A percentile compares a stretch with the other conserved stretches of the same genome.
phyloP scores from a whole-genome alignment of 1,140 invertebrate genomes.

The Zaprionus tsacasi region DNA sequence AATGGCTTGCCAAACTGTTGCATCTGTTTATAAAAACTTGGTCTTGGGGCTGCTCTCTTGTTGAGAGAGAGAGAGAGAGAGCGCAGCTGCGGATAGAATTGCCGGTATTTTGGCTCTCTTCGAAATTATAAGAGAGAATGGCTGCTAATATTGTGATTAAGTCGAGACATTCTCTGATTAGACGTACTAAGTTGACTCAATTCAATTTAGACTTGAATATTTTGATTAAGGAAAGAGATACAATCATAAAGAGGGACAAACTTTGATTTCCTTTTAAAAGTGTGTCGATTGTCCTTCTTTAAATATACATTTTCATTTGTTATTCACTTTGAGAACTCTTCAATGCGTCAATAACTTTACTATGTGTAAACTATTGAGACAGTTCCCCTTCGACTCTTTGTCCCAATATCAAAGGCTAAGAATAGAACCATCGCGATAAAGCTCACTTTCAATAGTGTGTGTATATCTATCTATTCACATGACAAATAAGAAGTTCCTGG shows the following conservation, averaged over 20 bases:
- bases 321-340: neutral
- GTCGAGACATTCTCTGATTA: neutral
- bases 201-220: constrained; percentile 15
- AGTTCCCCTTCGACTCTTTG: neutral
- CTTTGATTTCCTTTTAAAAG: constrained; percentile 29
- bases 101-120: constrained; percentile 16
- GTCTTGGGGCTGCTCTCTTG: neutral
- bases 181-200: neutral
- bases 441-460: neutral
- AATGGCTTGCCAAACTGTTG: constrained; percentile 30
- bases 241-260: neutral
- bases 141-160: neutral
- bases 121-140: neutral
- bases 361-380: neutral
- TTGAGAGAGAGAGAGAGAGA: neutral
- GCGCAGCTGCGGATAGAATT: constrained; percentile 34
- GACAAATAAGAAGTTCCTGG: neutral
- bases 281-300: neutral
- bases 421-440: neutral
- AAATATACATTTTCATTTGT: neutral
- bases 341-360: too few relatives aligned
- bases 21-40: constrained; percentile 29
- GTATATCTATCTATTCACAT: neutral
- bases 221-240: neutral
- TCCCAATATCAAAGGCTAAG: neutral